These are phyloP conservation scores for Erithacus rubecula DNA, from an alignment of 2,797 vertebrate species.

Conservation along the genomic window DNA sequence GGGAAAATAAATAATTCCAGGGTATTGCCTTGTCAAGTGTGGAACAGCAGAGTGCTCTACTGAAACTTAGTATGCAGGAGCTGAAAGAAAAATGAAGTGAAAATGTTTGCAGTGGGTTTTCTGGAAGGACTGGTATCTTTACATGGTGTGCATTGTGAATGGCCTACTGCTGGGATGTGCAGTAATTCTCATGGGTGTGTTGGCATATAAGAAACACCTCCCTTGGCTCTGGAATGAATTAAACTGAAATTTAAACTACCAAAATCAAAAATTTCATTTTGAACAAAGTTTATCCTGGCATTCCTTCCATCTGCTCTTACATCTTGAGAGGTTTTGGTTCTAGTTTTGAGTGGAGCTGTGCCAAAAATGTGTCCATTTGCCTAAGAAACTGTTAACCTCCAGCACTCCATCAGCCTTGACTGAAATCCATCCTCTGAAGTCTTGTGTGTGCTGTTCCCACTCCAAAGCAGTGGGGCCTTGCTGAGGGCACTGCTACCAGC, in stretches of 20 bases:
- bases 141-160: rapidly evolving
- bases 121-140: not conserved
- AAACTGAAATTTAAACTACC: not conserved
- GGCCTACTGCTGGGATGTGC: rapidly evolving
- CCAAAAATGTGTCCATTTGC: not conserved
- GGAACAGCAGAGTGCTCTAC: not conserved
- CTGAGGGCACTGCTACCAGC: not conserved
- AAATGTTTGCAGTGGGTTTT: not conserved
- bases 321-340: not conserved
- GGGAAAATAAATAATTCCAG: not conserved
- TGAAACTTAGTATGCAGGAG: not conserved
- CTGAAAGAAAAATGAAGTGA: not conserved
- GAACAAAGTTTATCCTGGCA: not conserved
- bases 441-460: rapidly evolving
- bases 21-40: not conserved
- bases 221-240: not conserved
- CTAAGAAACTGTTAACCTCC: not conserved
- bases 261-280: not conserved
- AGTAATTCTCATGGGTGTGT: rapidly evolving
- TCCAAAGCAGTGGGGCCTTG: not conserved
- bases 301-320: not conserved
- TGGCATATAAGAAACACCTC: rapidly evolving
- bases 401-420: not conserved
- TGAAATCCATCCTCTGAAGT: not conserved
- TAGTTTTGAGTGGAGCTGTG: not conserved